Base-by-base conservation (phyloP, 2,113 vertebrate species). In the Poeciliopsis prolifica region DNA sequence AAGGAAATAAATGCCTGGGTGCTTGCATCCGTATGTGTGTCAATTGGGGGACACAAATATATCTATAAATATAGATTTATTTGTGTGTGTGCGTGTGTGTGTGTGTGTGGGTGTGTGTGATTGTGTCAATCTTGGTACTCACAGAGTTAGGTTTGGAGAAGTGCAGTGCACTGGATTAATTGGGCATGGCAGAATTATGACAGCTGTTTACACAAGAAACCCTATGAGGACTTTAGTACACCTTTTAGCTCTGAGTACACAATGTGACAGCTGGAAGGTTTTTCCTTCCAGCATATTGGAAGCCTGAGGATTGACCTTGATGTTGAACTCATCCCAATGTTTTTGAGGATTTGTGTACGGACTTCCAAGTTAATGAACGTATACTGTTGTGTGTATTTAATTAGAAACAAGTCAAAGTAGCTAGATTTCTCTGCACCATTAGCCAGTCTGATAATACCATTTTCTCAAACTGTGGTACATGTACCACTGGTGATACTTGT, bases 111-210 rank as follows among this genome's bases (percentile, higher is more conserved):
- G 64, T 81, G 58, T 63, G 74, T 68, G 70, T 80, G 69, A 79
- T 75, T 77, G 75, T 80, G 74, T 28, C 70, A 86, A 74, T 75
- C 78, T 70, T 26, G 73, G 74, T 68, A 74, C 89, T 79, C 65
- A 22, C 85, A 83, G 83, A 63, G 78, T 84, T 78, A 70, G 81
- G 84, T 92, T 92, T 93, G 91, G 92, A 92, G 93, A 94, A 94
- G 90, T 89, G 89, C 90, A 91, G 88, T 84, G 87, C 85, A 88
- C 88, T 90, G 93, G 87, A 92, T 94, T 93, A 92, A 94, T 93
- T 93, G 92, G 93, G 88, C 92, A 84, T 92, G 93, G 92, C 93
- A 94, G 93, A 92, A 92, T 93, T 91, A 93, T 94, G 93, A 93
- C 93, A 93, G 92, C 88, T 94, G 93, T 95, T 95, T 95, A 95